Base-by-base conservation (phyloP, 1,140 invertebrate genomes). In the Euborellia annulipes region DNA sequence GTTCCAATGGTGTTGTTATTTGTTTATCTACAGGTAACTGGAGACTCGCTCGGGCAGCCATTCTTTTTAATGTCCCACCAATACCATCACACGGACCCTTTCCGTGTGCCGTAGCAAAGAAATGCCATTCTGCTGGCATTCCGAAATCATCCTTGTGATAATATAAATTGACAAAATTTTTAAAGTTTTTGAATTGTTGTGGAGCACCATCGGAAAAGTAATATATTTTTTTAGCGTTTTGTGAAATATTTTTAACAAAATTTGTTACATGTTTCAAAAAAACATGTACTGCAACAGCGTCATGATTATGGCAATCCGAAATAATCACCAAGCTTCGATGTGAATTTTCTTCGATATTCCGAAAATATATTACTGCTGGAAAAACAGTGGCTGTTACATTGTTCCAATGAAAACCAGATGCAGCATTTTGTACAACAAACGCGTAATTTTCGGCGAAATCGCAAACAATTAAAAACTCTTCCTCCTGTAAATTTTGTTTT, bases 101-200 rank as follows among this genome's bases (percentile, higher is more conserved):
- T 4, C 60, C 60, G 45, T 61, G 57, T 11, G 50, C 46, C 11
- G 57, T 60, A n/a, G 56, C 55, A 47, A 48, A 54, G 30, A 51
- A 56, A 37, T 58, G 47, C 56, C 59, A 62, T 46, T 60, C 55
- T 2, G 55, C 59, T 6, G 45, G 21, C 8, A 61, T 23, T 8
- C 37, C 37, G 38, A 55, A 59, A 51, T 59, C 54, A 34, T 54
- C 37, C 40, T 53, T 14, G 34, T 58, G 55, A 22, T 42, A 21
- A 32, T 52, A 51, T 1, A 62, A 44, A 46, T 62, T 60, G 3
- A 38, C 11, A 40, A 61, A 52, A 41, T 57, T 55, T 39, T 54
- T 54, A 2, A 36, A 32, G 46, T 59, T 62, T 52, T 61, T 60
- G 42, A 57, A 62, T 37, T 62, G 59, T 22, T 46, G 49, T 18